Conservation (phyloP, 64 coral and sea anemone species). For the Montipora foliosa region DNA sequence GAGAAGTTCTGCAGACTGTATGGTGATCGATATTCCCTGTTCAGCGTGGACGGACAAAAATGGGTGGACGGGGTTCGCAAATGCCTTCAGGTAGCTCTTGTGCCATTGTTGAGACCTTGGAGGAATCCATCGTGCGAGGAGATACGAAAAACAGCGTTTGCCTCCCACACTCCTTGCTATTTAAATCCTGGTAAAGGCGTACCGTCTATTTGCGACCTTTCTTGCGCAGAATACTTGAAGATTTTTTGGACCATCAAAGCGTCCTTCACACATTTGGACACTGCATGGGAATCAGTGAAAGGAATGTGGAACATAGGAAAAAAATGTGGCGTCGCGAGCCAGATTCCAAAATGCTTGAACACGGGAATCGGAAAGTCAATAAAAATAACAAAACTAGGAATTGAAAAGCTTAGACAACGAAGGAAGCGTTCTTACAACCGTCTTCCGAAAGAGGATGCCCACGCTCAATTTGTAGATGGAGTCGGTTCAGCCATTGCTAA, state of each 20-base stretch:
- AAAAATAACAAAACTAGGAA: background rate
- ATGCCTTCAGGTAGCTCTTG: slow-evolving; percentile 75
- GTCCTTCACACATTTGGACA: slow-evolving; percentile 22
- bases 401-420: background rate
- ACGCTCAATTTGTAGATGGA: slow-evolving; percentile 42
- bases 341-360: background rate
- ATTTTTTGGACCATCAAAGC: slow-evolving; percentile 68
- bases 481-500: slow-evolving; percentile 52
- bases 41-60: background rate
- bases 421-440: slow-evolving; percentile 2
- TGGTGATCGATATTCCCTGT: background rate
- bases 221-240: slow-evolving; percentile 18
- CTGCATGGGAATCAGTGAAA: slow-evolving; percentile 61
- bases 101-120: slow-evolving; percentile 58
- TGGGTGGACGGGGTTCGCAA: slow-evolving; percentile 82
- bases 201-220: slow-evolving; percentile 75
- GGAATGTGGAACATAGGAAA: slow-evolving; percentile 67
- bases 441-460: slow-evolving; percentile 33
- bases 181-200: slow-evolving; percentile 49
- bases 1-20: slow-evolving; percentile 77
- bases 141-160: slow-evolving; percentile 59
- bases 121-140: slow-evolving; percentile 32
- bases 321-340: slow-evolving; percentile 4
- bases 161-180: slow-evolving; percentile 71
- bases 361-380: background rate